These are phyloP conservation scores for Psococerastis gibbosa DNA, from an alignment of 2,888 invertebrate species.

Conservation along the genomic window DNA sequence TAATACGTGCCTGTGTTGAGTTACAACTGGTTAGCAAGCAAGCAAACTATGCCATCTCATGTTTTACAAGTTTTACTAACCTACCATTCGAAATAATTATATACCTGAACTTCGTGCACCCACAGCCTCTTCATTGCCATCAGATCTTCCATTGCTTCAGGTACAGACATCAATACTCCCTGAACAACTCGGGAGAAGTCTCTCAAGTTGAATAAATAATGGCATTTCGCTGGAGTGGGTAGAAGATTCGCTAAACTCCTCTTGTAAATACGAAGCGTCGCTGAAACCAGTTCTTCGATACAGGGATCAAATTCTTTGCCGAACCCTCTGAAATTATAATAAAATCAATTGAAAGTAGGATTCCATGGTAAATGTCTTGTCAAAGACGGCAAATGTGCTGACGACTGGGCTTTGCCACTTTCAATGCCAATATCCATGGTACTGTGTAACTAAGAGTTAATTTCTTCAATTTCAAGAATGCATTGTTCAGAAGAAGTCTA, in stretches of 20 bases:
- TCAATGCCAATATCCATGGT: too few species aligned
- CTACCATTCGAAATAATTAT: too few species aligned
- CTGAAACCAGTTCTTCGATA: conserved; percentile 69
- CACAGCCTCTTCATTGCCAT: conserved; percentile 76
- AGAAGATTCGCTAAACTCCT: conserved; percentile 59
- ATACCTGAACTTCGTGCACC: conserved; percentile 62
- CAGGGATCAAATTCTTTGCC: conserved; percentile 87
- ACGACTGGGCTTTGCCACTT: too few species aligned
- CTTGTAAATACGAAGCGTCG: conserved; percentile 76
- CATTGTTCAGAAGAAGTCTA: too few species aligned
- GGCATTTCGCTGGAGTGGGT: conserved; percentile 84
- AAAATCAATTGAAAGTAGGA: neutral
- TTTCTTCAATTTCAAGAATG: too few species aligned
- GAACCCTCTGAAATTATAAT: conserved; percentile 71
- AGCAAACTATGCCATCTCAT: too few species aligned
- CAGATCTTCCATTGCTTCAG: conserved; percentile 75
- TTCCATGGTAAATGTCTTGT: neutral
- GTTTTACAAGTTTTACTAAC: too few species aligned
- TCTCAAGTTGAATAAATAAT: conserved; percentile 85
- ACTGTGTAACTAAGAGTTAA: too few species aligned
- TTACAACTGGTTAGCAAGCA: too few species aligned
- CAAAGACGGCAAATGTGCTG: too few species aligned
- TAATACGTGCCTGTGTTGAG: too few species aligned
- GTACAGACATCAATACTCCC: conserved; percentile 81
- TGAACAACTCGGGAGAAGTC: conserved; percentile 87